Percentiles rank a stretch among this genome's conserved stretches.
Conservation (phyloP, 2,797 vertebrate species). For the Eutrigla gurnardus region DNA sequence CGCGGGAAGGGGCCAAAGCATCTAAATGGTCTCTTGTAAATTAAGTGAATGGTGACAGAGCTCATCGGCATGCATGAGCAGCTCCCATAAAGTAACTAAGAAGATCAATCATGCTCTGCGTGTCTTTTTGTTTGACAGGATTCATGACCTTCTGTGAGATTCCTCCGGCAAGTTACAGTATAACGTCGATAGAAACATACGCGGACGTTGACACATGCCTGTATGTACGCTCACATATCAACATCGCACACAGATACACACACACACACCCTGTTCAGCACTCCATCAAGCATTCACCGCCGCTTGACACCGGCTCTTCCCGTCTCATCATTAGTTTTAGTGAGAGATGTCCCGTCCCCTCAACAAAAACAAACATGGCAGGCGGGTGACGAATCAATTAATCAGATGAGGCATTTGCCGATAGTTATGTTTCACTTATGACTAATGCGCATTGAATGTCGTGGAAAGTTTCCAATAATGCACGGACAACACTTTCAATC, state of each 20-base stretch:
- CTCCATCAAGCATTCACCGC: constrained; percentile 70
- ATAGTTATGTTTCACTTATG: constrained; percentile 83
- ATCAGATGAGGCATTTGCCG: constrained; percentile 76
- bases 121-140: constrained; percentile 57
- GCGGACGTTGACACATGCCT: constrained; percentile 22
- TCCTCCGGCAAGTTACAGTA: constrained; percentile 59
- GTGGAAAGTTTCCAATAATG: constrained; percentile 77
- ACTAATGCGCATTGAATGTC: constrained; percentile 80
- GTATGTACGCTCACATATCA: constrained; percentile 29
- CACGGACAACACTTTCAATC: constrained; percentile 72
- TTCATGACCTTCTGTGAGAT: constrained; percentile 68
- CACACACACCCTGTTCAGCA: constrained; percentile 30
- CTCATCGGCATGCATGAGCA: constrained; percentile 79
- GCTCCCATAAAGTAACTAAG: constrained; percentile 73
- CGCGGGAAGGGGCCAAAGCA: constrained; percentile 44
- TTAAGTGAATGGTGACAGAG: constrained; percentile 72
- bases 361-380: constrained; percentile 82
- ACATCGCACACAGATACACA: constrained; percentile 24
- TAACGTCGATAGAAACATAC: constrained; percentile 17
- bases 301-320: constrained; percentile 67
- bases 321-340: constrained; percentile 77
- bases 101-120: constrained; percentile 74
- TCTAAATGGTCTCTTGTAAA: constrained; percentile 74
- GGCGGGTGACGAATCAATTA: constrained; percentile 75
- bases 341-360: constrained; percentile 77